Evolutionary conservation across 1,140 invertebrate species (phyloP).

Genomic region (Micrasema longulum): DNA sequence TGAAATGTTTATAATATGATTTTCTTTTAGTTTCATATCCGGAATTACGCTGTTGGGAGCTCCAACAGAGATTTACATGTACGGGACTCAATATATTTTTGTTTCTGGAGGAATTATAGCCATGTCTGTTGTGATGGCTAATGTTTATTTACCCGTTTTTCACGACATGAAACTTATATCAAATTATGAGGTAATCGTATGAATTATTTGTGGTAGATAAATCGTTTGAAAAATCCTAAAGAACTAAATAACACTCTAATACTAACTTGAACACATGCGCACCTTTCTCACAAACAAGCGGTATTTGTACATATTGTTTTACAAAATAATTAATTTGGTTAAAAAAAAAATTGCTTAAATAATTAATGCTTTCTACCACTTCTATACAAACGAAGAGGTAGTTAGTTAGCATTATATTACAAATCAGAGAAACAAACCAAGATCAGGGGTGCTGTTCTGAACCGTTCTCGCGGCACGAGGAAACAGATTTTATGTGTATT

Average conservation of each 20-base stretch:
- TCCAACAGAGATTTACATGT: conserved; percentile 87
- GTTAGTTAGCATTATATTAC: no score
- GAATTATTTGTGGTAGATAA: background rate
- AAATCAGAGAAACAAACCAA: no score
- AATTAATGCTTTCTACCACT: no score
- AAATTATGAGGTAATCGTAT: conserved; percentile 84
- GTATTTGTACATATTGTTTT: no score
- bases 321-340: no score
- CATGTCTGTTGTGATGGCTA: conserved; percentile 76
- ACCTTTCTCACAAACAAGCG: no score
- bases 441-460: no score
- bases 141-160: conserved; percentile 86
- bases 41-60: conserved; percentile 85
- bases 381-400: no score
- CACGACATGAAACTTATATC: conserved; percentile 85
- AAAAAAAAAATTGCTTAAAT: no score
- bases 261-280: background rate
- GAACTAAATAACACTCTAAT: background rate
- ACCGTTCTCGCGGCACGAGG: no score
- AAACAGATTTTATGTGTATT: no score
- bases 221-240: background rate
- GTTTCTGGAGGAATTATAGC: conserved; percentile 75
- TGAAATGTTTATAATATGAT: no score
- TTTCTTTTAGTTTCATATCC: conserved; percentile 86
- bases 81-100: conserved; percentile 81